Conservation (phyloP, 2,888 invertebrate species). For the Ormyrus labotus region DNA sequence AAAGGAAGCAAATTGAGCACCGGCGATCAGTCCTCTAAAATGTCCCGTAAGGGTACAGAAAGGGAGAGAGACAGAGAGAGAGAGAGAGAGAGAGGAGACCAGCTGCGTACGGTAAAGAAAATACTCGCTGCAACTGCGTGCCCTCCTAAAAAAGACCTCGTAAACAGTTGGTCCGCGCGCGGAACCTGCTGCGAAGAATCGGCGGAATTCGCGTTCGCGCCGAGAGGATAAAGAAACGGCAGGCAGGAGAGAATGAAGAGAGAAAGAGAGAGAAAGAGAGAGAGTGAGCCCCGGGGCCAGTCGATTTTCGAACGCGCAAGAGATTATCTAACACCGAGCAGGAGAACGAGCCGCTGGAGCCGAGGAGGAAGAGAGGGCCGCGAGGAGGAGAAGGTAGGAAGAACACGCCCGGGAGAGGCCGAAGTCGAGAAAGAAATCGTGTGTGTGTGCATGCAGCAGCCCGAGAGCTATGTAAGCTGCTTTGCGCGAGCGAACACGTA, state of each 20-base stretch:
- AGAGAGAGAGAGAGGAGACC: neutral
- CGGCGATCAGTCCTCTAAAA: neutral
- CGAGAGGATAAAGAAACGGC: neutral
- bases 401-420: no score
- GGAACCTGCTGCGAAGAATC: constrained; percentile 8
- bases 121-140: neutral
- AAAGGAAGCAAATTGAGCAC: neutral
- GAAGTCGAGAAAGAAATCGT: no score
- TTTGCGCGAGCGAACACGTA: neutral
- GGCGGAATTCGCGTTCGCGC: constrained; percentile 15
- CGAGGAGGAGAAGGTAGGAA: constrained; percentile 6
- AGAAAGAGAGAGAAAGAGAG: constrained; percentile 33
- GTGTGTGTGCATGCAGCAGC: neutral
- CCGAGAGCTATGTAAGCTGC: neutral
- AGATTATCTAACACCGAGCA: constrained; percentile 70
- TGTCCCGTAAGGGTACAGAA: neutral
- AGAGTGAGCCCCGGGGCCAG: constrained; percentile 56
- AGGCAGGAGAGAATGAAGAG: constrained; percentile 7
- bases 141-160: constrained; percentile 5
- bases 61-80: neutral
- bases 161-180: constrained; percentile 23
- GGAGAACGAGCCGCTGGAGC: constrained; percentile 55
- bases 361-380: constrained; percentile 5
- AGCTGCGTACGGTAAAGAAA: constrained; percentile 4
- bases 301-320: constrained; percentile 65